Base-by-base conservation (phyloP, 2,113 vertebrate species). In the Scophthalmus maximus region DNA sequence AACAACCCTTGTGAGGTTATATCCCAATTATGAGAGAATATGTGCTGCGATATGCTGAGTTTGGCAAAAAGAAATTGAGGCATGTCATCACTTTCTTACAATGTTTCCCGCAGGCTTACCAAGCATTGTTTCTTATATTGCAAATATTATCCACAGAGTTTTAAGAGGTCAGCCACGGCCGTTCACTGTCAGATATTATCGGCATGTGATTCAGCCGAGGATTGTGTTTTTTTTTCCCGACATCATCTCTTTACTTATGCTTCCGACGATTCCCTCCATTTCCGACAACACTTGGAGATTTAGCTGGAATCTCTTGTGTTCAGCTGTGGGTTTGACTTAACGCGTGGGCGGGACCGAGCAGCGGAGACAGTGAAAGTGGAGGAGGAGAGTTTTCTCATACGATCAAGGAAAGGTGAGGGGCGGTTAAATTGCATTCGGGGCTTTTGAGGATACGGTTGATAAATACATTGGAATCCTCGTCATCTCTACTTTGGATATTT, bases 41-140 rank as follows among this genome's bases (percentile, higher is more conserved):
- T 65, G 49, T 72, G 75, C 47, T 51, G 42, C 3, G 42, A 20
- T 11, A 46, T 61, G 61, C 51, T 80, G 81, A 78, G 73, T 50
- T 59, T 2, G 55, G 68, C 65, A 65, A 34, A 66, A 55, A 73
- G 8, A 25, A 8, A 17, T 29, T 8, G 20, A 62, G 17, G n/a
- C 52, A 17, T 53, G 53, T 85, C 78, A 67, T 69, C 65, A 70
- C 49, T 76, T 83, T 67, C 49, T 53, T 27, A 51, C 49, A 63
- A 8, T 61, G 58, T 63, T 69, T 81, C 29, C 50, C 71, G 69
- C 34, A 61, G 18, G 17, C 42, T 46, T n/a, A 46, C 17, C 8
- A 18, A 46, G 42, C n/a, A 6, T 46, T 17, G 17, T 46, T 8
- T 44, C 18, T 17, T 36, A 18, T 12, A 38, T 29, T 63, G 62